Percentiles rank a stretch among this genome's conserved stretches.
These are phyloP conservation scores for Macropodus opercularis DNA, from an alignment of 2,797 vertebrate species.

Conservation along the genomic window DNA sequence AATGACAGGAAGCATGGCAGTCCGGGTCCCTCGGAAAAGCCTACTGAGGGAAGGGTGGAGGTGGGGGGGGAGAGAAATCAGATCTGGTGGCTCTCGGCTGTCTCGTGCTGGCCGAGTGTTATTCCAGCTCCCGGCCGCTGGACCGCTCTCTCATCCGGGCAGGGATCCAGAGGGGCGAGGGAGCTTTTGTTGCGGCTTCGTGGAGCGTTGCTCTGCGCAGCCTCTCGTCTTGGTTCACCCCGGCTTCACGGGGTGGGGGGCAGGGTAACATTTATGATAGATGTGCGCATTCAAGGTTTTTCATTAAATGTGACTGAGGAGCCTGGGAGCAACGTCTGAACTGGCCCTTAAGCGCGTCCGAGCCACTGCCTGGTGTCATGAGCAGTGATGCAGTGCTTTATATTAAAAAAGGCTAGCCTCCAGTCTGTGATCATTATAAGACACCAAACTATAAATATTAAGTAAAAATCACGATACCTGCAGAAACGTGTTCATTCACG, in stretches of 20 bases:
- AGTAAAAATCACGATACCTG: slow-evolving; percentile 5
- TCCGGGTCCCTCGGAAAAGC: slow-evolving; percentile 72
- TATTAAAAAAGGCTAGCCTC: slow-evolving; percentile 33
- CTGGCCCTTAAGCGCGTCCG: slow-evolving; percentile 53
- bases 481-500: slow-evolving; percentile 35
- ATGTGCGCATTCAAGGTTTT: slow-evolving; percentile 47
- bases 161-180: slow-evolving; percentile 57
- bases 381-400: slow-evolving; percentile 46
- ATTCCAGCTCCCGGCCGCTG: slow-evolving; percentile 73
- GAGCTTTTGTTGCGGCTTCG: slow-evolving; percentile 53
- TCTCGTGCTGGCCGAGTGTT: slow-evolving; percentile 80
- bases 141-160: slow-evolving; percentile 60
- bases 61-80: slow-evolving; percentile 74
- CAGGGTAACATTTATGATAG: slow-evolving; percentile 24
- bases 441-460: slow-evolving; percentile 8
- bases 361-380: slow-evolving; percentile 52
- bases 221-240: slow-evolving; percentile 29
- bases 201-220: slow-evolving; percentile 40
- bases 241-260: slow-evolving; percentile 15
- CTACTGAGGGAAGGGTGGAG: slow-evolving; percentile 65
- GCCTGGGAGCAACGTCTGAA: slow-evolving; percentile 42
- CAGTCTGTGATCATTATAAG: slow-evolving; percentile 34
- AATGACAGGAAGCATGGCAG: slow-evolving; percentile 87
- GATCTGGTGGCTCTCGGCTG: slow-evolving; percentile 76
- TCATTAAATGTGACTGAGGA: slow-evolving; percentile 46